These are phyloP conservation scores for Hemiscyllium ocellatum DNA, from an alignment of 2,113 vertebrate genomes.

Conservation along the genomic window DNA sequence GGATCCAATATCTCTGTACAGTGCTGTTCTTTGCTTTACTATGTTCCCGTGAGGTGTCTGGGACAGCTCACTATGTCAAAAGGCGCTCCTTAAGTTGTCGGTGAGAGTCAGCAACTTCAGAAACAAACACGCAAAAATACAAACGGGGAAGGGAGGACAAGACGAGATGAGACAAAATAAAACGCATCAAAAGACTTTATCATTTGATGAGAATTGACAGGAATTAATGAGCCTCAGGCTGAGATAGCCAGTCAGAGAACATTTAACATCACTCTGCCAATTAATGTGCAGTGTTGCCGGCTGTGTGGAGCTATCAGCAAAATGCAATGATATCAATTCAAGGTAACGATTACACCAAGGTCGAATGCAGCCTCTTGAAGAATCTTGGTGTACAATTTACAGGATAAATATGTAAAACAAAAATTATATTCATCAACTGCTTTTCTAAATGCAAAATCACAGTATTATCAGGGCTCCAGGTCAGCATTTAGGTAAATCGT, in stretches of 20 bases:
- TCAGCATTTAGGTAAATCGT: background rate
- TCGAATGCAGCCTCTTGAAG: background rate
- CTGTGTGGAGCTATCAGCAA: background rate
- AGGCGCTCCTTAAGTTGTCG: background rate
- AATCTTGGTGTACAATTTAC: background rate
- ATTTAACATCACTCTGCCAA: slow-evolving; percentile 1
- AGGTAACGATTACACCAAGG: background rate
- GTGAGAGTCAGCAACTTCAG: too few species aligned
- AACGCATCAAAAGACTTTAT: background rate
- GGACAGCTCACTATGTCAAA: background rate
- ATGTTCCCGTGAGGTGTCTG: background rate
- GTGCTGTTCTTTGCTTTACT: background rate
- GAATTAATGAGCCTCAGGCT: background rate
- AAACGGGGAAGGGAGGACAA: background rate
- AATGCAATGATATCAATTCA: background rate
- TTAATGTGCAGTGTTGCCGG: background rate
- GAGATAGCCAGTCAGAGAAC: background rate
- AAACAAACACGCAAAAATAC: background rate
- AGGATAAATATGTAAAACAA: background rate
- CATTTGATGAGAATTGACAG: background rate
- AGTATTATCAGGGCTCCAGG: background rate
- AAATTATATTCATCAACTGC: background rate
- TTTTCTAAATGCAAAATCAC: background rate
- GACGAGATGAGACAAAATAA: background rate
- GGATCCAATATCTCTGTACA: too few species aligned